Conservation (phyloP, 2,797 vertebrate species). For the Monodelphis domestica region DNA sequence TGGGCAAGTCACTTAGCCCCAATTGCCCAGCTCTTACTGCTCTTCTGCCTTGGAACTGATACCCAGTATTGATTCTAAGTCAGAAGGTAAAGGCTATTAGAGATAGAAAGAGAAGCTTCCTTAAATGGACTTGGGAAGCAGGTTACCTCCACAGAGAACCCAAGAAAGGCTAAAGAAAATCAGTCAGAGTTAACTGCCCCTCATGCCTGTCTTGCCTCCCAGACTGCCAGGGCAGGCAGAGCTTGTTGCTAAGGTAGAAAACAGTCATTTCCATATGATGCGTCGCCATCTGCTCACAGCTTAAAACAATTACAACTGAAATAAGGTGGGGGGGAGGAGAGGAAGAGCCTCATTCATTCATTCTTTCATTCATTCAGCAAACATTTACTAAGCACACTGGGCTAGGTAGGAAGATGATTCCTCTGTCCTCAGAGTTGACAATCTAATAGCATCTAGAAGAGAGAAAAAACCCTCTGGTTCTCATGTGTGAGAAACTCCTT, state of each 20-base stretch:
- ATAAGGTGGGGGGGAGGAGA: neutral
- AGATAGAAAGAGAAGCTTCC: neutral
- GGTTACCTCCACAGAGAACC: neutral
- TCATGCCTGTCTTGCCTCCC: neutral
- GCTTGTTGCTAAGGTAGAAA: neutral
- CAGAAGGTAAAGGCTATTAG: no score
- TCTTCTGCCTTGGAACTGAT: no score
- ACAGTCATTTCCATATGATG: neutral
- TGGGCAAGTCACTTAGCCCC: no score
- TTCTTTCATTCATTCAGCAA: no score
- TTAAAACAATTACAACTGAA: neutral
- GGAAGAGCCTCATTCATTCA: neutral
- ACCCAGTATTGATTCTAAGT: no score
- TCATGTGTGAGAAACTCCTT: neutral
- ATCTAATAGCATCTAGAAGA: neutral
- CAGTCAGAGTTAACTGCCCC: neutral
- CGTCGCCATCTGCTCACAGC: neutral
- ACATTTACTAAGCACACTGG: neutral
- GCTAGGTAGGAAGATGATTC: neutral
- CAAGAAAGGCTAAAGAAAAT: neutral
- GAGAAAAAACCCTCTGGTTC: neutral
- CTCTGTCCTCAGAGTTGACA: neutral
- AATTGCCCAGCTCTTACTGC: no score
- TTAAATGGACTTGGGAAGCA: neutral
- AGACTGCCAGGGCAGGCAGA: neutral